A percentile compares a stretch with the other conserved stretches of the same genome.
phyloP scores from a whole-genome alignment of 1,140 invertebrate genomes.

The Drusus annulatus region DNA sequence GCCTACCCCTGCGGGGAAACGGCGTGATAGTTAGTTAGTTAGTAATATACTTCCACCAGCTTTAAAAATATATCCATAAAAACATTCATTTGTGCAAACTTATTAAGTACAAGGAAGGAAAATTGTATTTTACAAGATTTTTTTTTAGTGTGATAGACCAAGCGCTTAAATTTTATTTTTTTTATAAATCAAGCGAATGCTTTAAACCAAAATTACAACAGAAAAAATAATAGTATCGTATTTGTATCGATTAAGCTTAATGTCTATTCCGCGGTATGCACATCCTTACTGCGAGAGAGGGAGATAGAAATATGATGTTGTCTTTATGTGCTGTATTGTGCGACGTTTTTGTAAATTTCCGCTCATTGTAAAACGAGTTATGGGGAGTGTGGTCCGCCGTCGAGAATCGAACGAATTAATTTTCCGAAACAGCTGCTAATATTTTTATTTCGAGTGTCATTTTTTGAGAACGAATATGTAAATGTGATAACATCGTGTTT shows the following conservation, averaged over 20 bases:
- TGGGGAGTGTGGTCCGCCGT: slow-evolving; percentile 29
- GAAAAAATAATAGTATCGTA: too few relatives aligned
- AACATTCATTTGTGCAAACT: too few relatives aligned
- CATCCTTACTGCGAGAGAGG: slow-evolving; percentile 16
- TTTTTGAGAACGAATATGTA: slow-evolving; percentile 38
- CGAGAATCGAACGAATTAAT: slow-evolving; percentile 49
- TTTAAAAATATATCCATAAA: too few relatives aligned
- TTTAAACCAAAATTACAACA: too few relatives aligned
- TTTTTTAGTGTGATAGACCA: too few relatives aligned
- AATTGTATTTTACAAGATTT: too few relatives aligned
- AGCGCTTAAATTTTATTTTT: too few relatives aligned
- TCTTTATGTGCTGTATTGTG: not conserved
- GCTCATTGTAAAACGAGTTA: slow-evolving; percentile 44
- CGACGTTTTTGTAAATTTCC: not conserved
- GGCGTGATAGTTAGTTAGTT: too few relatives aligned
- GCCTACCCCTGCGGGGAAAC: too few relatives aligned
- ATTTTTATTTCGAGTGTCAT: slow-evolving; percentile 42
- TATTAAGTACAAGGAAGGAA: too few relatives aligned
- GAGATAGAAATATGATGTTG: slow-evolving; percentile 14
- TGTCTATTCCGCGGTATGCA: not conserved
- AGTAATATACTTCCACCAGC: too few relatives aligned
- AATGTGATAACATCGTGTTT: slow-evolving; percentile 35
- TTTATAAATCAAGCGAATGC: too few relatives aligned
- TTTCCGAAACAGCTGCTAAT: slow-evolving; percentile 51
- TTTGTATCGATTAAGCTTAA: not conserved